Base-by-base conservation (phyloP, 2,113 vertebrate species). In the Cochlearius cochlearius region DNA sequence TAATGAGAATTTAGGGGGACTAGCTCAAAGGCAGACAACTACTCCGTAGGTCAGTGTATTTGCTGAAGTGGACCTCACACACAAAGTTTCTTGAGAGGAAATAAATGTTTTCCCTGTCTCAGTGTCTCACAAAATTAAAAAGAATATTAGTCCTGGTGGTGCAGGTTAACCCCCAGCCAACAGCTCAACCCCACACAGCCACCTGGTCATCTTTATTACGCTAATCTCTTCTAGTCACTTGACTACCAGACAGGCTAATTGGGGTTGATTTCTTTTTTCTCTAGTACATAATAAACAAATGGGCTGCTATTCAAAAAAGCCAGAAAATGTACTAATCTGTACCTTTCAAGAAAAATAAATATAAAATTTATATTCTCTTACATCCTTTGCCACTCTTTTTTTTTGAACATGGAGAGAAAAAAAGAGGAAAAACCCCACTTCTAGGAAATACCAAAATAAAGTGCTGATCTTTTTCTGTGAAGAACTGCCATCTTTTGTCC, bases 91-190 rank as follows among this genome's bases (percentile, higher is more conserved):
- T 41, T 32, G 30, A 80, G 20, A 80, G 20, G 25, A 83, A 67
- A 56, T 20, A 74, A 39, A 75, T 17, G 2, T n/a, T 89, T 88
- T 56, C 5, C 11, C 15, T 77, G 32, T 30, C 34, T 80, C 34
- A 34, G 10, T 32, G 15, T 38, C 29, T 38, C 34, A 38, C 2
- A 56, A 39, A 62, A 62, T 63, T 75, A 11, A 74, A 68, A 91
- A 87, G 6, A 45, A 21, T 74, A 25, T 66, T 69, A 36, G 11
- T 25, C 11, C 13, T 36, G 11, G 11, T 29, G 10, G 11, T 73
- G 17, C 52, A 36, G 5, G 8, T 50, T 77, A 68, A 27, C 13
- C 26, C 14, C 14, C 2, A 4, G 4, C 1, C 0, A 1, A 12
- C 32, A 68, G 13, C 25, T 80, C 21, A 64, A 27, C 12, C 11